Evolutionary conservation across 2,888 invertebrate species (phyloP), one percentile per base, ranked within the genome.

Genomic region (Bombyx huttoni): DNA sequence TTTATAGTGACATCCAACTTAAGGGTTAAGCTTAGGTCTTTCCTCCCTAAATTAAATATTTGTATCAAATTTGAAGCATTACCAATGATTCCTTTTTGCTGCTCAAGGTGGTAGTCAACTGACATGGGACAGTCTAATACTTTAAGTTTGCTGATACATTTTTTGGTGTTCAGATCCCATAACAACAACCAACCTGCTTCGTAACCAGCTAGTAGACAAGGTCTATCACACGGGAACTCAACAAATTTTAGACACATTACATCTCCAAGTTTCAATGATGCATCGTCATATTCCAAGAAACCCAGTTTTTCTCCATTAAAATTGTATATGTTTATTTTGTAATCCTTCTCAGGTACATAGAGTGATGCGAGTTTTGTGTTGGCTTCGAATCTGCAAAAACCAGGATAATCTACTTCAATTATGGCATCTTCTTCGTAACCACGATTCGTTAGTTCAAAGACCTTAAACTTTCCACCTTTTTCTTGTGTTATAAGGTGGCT

Each of bases 111-210:
- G 66, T 92, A 95, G 71, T 94, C 94, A 40, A 95, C 77, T 0
- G 93, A 90, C 83, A 94, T 91, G 0, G 94, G 91, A 67, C 92
- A 93, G 59, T 92, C 90, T 14, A 91, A 89, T 34, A 89, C 82
- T 77, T 91, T 89, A 56, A 91, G 64, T 67, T 89, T 89, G 63
- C 90, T 88, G 61, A 91, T 82, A 59, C 86, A 79, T 68, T 89
- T 89, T 70, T 89, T 89, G 62, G 90, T 90, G 63, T 89, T 90
- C 63, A 92, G 82, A 79, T 94, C 93, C 93, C 94, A 95, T 14
- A 94, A 79, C 12, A 91, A 78, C 50, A 94, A 83, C 72, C 92
- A 91, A 0, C 95, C 95, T 24, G 91, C 90, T 73, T 95, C 95
- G 61, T 94, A 95, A 48, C 93, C 93, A 12, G 90, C 92, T 51